These are phyloP conservation scores for Byasa hedistus DNA, from an alignment of 2,888 invertebrate genomes.

Conservation along the genomic window DNA sequence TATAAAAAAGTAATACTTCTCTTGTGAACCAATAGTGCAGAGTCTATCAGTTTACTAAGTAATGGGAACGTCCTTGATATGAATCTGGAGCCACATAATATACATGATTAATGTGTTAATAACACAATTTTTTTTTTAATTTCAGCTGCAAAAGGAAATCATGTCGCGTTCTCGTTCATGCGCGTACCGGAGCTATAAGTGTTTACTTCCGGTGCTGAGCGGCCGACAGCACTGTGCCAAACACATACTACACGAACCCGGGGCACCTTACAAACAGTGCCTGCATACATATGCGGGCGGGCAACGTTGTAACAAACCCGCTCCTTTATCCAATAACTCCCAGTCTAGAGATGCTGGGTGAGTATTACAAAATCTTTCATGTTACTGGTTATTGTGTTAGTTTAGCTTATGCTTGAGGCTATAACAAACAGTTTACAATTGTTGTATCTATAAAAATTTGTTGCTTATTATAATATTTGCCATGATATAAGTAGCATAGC, in stretches of 20 bases:
- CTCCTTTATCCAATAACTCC: slow-evolving; percentile 68
- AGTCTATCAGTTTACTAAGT: no score
- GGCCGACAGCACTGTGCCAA: slow-evolving; percentile 88
- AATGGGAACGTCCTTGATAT: neutral
- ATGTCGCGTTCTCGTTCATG: slow-evolving; percentile 81
- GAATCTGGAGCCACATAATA: neutral
- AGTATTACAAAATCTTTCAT: neutral
- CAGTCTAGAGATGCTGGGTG: slow-evolving; percentile 25
- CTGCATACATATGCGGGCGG: slow-evolving; percentile 83
- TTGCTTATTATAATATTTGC: no score
- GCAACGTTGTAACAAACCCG: slow-evolving; percentile 88
- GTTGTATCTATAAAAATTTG: no score
- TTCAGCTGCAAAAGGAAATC: slow-evolving; percentile 82
- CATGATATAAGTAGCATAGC: no score
- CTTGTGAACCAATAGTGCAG: no score
- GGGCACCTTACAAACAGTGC: slow-evolving; percentile 92
- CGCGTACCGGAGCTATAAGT: slow-evolving; percentile 83
- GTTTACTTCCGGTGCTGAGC: slow-evolving; percentile 83
- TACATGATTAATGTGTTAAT: no score
- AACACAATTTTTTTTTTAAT: slow-evolving; percentile 15
- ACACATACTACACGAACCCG: slow-evolving; percentile 90
- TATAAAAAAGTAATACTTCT: no score
- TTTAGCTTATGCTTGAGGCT: no score
- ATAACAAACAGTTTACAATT: no score
- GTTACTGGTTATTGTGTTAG: no score